Evolutionary conservation across 2,797 vertebrate species (phyloP).

Genomic region (Sarcophilus harrisii): DNA sequence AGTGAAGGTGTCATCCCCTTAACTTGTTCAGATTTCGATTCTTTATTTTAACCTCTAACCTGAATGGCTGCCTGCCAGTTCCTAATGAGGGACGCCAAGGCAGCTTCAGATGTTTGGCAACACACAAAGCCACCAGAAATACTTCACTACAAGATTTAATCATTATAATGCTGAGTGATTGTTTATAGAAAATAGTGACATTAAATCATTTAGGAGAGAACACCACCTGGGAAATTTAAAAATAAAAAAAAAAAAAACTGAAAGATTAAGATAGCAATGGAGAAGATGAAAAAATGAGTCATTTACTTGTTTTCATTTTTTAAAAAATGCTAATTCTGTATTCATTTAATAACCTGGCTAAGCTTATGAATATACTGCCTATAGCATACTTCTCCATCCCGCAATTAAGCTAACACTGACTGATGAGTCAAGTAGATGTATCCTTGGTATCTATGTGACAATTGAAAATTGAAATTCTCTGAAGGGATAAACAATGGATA

Average conservation of each 20-base stretch:
- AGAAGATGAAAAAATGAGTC: neutral
- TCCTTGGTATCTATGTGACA: neutral
- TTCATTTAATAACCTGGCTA: neutral
- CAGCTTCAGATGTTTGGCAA: neutral
- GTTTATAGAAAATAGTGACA: slow-evolving; percentile 31
- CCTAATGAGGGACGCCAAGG: neutral
- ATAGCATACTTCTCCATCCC: neutral
- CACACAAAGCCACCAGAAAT: neutral
- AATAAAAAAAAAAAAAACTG: slow-evolving; percentile 8
- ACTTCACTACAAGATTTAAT: neutral
- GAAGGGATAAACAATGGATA: neutral
- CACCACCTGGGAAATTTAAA: neutral
- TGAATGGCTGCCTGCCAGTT: neutral
- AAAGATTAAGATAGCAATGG: neutral
- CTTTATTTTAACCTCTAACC: neutral
- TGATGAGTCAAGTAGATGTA: neutral
- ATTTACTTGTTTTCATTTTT: neutral
- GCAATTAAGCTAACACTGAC: neutral
- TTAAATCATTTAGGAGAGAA: slow-evolving; percentile 41
- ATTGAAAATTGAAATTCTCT: neutral
- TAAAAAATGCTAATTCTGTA: slow-evolving; percentile 8
- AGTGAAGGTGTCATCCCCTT: slow-evolving; percentile 9
- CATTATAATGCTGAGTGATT: slow-evolving; percentile 2
- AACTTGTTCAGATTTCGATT: slow-evolving; percentile 17
- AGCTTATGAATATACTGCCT: neutral